Base-by-base conservation (phyloP, 2,888 invertebrate genomes). In the Ophion ventricosus region DNA sequence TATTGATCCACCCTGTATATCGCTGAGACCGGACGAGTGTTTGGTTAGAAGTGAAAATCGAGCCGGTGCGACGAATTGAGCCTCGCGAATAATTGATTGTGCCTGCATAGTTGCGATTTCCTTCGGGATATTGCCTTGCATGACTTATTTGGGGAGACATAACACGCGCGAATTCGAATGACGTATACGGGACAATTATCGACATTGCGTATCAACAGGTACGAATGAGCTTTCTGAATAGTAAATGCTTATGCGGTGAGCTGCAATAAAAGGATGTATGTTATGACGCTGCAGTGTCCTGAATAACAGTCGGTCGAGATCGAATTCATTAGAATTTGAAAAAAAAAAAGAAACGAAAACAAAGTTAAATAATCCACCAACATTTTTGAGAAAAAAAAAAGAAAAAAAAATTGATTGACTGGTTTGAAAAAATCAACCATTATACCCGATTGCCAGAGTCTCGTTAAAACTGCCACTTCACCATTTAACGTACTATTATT, bases 251-350 rank as follows among this genome's bases (percentile, higher is more conserved):
- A 26, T 1, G 14, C 14, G 23, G 11, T 17, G 26, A 23, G 8
- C 40, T 17, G 72, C 26, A 25, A 40, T 59, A 23, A 43, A 72
- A 40, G 10, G 40, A 40, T 20, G 66, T 17, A 40, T 14, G 40
- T 67, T 25, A 35, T 67, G 87, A 86, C 88, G 88, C 87, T 90
- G 90, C 90, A 90, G 90, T 91, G 91, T 90, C 91, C 90, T 90
- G 85, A 88, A 91, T 89, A 91, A 88, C 90, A 91, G 91, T 91
- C 92, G 91, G 91, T 91, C 91, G 91, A 88, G 87, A 79, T 75
- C 64, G 82, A 73, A 77, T 57, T 69, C 1, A 4, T 57, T 14
- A 54, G n/a, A 54, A 23, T 25, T 80, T 64, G 80, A 43, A 77
- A 25, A 63, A 78, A 75, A 49, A 70, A 63, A 25, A 56, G 17